Evolutionary conservation across 2,113 vertebrate species (phyloP).

Genomic region (Carassius gibelio): DNA sequence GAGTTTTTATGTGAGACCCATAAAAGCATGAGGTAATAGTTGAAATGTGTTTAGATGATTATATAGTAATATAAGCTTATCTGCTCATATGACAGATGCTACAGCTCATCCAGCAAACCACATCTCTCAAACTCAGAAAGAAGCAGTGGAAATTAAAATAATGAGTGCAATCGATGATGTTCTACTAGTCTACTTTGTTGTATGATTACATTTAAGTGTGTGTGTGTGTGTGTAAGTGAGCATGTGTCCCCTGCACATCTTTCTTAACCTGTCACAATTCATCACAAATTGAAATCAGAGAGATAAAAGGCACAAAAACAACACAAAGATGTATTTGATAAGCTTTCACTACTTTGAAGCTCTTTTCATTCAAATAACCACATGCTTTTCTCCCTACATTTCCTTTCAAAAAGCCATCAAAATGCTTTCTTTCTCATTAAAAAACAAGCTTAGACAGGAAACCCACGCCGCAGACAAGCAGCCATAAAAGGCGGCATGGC

Average conservation of each 20-base stretch:
- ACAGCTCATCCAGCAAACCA: background rate
- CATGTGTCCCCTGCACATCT: background rate
- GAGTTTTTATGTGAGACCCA: background rate
- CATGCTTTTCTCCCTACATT: background rate
- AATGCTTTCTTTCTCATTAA: slow-evolving; percentile 34
- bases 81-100: background rate
- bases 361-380: slow-evolving; percentile 22
- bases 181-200: background rate
- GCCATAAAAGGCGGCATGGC: background rate
- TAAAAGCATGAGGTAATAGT: slow-evolving; percentile 30
- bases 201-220: background rate
- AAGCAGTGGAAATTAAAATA: background rate
- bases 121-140: background rate
- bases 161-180: background rate
- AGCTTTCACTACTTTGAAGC: slow-evolving; percentile 24
- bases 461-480: background rate
- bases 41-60: slow-evolving; percentile 12
- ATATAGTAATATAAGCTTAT: slow-evolving; percentile 3
- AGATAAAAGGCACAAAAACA: slow-evolving; percentile 22
- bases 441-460: slow-evolving; percentile 19
- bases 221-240: background rate
- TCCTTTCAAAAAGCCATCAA: background rate
- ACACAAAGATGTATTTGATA: slow-evolving; percentile 41
- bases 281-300: slow-evolving; percentile 24
- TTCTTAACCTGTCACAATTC: slow-evolving; percentile 16